Conservation (phyloP, 2,113 vertebrate genomes). For the Monarcha castaneiventris region DNA sequence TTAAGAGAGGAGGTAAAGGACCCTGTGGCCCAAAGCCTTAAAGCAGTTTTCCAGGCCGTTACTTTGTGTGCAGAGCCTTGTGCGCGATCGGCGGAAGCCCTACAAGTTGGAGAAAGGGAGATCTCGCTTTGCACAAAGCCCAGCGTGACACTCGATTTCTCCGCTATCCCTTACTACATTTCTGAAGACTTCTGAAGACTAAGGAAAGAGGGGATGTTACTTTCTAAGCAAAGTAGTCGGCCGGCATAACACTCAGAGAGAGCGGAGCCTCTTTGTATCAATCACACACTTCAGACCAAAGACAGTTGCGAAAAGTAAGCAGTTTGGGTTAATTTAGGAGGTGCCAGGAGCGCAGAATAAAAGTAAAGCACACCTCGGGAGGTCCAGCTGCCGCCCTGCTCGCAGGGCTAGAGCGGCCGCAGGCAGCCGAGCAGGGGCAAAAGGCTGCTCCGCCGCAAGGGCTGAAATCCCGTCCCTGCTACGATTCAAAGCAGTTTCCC, state of each 20-base stretch:
- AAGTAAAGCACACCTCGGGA: background rate
- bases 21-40: background rate
- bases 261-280: background rate
- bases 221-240: background rate
- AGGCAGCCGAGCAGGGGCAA: background rate
- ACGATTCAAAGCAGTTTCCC: background rate
- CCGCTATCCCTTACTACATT: background rate
- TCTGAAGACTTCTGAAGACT: background rate
- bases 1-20: background rate
- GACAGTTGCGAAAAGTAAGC: background rate
- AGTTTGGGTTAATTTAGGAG: conserved; percentile 8
- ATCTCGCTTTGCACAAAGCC: background rate
- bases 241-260: background rate
- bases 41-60: background rate
- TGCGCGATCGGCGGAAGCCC: background rate
- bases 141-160: background rate
- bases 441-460: background rate
- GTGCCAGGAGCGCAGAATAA: background rate
- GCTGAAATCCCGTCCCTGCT: background rate
- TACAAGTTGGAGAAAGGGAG: background rate
- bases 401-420: background rate
- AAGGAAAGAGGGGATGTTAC: background rate
- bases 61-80: background rate
- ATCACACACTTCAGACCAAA: background rate
- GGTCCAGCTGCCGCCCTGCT: background rate